These are phyloP conservation scores for Porphyrio hochstetteri DNA, from an alignment of 2,113 vertebrate species.

Conservation along the genomic window DNA sequence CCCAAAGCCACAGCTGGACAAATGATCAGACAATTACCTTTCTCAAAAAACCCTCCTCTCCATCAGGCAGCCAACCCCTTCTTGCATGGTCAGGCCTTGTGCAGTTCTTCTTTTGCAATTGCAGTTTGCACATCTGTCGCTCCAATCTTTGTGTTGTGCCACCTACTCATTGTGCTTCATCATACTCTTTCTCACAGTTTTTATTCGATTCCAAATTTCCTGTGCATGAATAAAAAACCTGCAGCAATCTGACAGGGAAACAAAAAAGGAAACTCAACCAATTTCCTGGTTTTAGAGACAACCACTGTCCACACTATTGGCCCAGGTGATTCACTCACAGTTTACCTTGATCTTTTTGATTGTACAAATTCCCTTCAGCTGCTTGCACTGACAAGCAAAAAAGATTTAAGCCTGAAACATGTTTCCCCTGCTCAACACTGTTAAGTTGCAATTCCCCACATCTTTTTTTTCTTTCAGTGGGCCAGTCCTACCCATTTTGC, in stretches of 20 bases:
- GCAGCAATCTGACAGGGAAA: neutral
- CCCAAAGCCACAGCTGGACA: neutral
- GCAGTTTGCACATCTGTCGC: neutral
- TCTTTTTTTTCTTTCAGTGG: neutral
- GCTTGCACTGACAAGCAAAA: neutral
- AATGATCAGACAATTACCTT: neutral
- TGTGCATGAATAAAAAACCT: neutral
- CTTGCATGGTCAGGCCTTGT: rapidly evolving
- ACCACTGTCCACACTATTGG: neutral
- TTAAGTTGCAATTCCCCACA: neutral
- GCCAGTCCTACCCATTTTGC: neutral
- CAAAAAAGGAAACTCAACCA: neutral
- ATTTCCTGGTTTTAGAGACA: neutral
- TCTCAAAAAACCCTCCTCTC: neutral
- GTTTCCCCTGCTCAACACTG: neutral
- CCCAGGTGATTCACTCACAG: neutral
- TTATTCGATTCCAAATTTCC: neutral
- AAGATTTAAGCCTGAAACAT: neutral
- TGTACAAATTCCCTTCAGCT: neutral
- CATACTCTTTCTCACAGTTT: neutral
- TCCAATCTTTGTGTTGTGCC: neutral
- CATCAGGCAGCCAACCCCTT: neutral
- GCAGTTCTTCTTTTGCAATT: neutral
- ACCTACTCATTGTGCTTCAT: neutral
- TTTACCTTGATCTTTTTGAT: neutral